Evolutionary conservation across 2,888 invertebrate genomes (phyloP).

Genomic region (Leuctra nigra): DNA sequence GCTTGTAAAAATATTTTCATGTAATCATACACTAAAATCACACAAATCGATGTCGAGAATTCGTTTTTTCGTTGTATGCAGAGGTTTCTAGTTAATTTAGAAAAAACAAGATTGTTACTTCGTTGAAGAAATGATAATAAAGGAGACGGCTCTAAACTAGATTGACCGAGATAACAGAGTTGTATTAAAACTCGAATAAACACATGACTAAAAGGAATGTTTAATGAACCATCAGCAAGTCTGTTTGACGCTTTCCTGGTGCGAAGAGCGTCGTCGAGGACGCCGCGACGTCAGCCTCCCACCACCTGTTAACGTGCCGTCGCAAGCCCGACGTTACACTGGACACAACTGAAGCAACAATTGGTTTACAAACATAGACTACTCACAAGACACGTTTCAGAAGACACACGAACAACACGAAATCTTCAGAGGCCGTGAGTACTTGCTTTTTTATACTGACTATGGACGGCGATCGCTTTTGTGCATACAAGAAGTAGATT

Average conservation of each 20-base stretch:
- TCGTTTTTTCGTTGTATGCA: slow-evolving; percentile 3
- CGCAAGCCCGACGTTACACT: not conserved
- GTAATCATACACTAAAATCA: slow-evolving; percentile 4
- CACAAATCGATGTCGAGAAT: not conserved
- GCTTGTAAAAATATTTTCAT: slow-evolving; percentile 7
- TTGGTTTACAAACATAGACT: slow-evolving; percentile 24
- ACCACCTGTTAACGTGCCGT: slow-evolving; percentile 25
- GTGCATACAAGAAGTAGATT: no score
- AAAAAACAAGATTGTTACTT: no score
- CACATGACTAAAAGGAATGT: not conserved
- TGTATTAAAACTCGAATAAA: no score
- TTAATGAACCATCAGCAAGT: not conserved
- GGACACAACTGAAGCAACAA: slow-evolving; percentile 24
- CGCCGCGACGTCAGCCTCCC: slow-evolving; percentile 10
- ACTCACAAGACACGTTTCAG: no score
- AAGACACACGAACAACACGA: no score
- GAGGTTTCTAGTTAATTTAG: not conserved
- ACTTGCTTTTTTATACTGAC: no score
- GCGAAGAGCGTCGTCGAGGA: not conserved
- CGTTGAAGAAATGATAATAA: not conserved
- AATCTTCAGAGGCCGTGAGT: no score
- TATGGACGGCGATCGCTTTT: no score
- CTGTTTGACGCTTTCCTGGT: not conserved
- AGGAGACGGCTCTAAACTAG: slow-evolving; percentile 19
- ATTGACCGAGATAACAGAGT: slow-evolving; percentile 1